These are phyloP conservation scores for Uropsilus gracilis DNA, from an alignment of 2,113 vertebrate species.

Conservation along the genomic window DNA sequence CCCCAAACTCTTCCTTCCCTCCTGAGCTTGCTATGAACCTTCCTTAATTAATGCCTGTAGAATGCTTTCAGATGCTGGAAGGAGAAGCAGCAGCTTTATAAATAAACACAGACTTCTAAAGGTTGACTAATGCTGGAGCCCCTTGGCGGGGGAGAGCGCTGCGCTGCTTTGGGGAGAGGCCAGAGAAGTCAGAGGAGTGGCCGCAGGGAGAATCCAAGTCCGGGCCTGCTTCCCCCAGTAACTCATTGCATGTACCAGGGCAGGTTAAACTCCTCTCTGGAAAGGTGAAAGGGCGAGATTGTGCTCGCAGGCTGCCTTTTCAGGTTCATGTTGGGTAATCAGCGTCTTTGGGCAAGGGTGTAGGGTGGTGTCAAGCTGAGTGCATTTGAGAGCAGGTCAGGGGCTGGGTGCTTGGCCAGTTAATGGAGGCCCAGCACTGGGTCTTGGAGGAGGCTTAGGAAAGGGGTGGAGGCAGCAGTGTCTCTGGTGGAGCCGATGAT, in stretches of 20 bases:
- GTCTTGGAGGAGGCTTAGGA: background rate
- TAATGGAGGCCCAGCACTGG: background rate
- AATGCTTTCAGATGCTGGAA: conserved; percentile 29
- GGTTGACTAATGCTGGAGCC: conserved; percentile 27
- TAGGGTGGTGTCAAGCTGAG: background rate
- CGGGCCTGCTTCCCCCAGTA: background rate
- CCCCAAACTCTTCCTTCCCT: background rate
- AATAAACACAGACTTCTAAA: conserved; percentile 56
- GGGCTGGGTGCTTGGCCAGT: background rate
- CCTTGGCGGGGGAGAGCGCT: background rate
- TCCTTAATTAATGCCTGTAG: conserved; percentile 63
- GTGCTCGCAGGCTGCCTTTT: background rate
- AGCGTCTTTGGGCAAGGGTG: background rate
- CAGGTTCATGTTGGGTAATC: background rate
- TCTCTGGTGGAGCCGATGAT: background rate
- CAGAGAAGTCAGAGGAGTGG: background rate
- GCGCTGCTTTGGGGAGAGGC: background rate
- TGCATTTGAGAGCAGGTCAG: background rate
- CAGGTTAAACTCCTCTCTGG: background rate
- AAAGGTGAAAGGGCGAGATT: background rate
- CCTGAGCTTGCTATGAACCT: background rate
- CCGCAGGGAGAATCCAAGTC: background rate
- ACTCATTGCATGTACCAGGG: background rate
- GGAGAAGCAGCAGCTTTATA: conserved; percentile 52
- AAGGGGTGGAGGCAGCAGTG: accelerated